Evolutionary conservation across 2,888 invertebrate species (phyloP), one percentile per base, ranked within the genome.

Genomic region (Lasioglossum zephyrum): DNA sequence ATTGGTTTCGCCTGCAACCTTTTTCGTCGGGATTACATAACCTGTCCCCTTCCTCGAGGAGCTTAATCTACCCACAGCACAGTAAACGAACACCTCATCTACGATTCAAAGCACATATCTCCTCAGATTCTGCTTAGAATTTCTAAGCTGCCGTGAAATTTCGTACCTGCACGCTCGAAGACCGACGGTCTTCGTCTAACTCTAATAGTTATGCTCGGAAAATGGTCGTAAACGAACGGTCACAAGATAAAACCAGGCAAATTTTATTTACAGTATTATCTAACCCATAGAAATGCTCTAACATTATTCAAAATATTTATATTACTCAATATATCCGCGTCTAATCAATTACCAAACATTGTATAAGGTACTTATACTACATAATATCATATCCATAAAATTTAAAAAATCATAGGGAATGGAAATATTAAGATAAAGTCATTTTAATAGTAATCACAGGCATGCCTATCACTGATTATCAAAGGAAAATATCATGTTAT

Each of bases 1-100:
- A 87, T 83, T 79, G 81, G 76, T 79, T 78, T 73, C 66, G 66
- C 74, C 79, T 75, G 49, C 69, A 57, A 70, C 66, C 80, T 87
- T 87, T 87, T 81, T 84, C 87, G 22, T n/a, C 36, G 49, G 36
- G 79, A 84, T 87, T 87, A 81, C 79, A 60, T 73, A 81, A 87
- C 60, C 80, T 22, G 4, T 57, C 53, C 47, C 73, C 53, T 26
- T 26, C 53, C 26, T 84, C 36, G 47, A 72, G 53, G 77, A 77
- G 60, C 74, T 73, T 87, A 69, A 84, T 87, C 79, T 81, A 66
- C 77, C 81, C 81, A 75, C 72, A 81, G 73, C 36, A 26, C 31
- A 66, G 73, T 63, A 53, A 57, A 73, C 75, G 79, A 76, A 87
- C 53, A 36, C 53, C 84, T 79, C 49, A 66, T 84, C 57, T 77